A percentile compares a stretch with the other conserved stretches of the same genome.
Evolutionary conservation across 2,888 invertebrate genomes (phyloP).

Genomic region (Napeogenes sylphis): DNA sequence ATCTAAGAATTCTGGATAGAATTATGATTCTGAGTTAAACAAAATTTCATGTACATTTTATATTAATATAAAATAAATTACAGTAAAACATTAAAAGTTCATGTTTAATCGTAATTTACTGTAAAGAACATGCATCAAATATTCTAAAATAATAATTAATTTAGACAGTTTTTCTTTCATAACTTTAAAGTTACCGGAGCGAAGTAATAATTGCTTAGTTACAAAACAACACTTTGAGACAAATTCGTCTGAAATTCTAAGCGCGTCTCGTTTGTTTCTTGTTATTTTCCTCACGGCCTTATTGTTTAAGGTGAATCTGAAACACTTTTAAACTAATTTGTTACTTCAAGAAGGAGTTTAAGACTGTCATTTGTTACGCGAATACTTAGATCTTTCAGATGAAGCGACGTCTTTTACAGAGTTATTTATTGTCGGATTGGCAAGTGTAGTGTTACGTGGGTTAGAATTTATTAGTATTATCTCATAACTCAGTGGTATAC

Average conservation of each 20-base stretch:
- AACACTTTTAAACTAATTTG: slow-evolving; percentile 31
- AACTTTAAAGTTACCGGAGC: background rate
- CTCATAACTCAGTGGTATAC: no score
- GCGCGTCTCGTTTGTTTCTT: slow-evolving; percentile 1
- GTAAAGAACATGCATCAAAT: no score
- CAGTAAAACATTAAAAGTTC: no score
- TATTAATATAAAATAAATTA: no score
- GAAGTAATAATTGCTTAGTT: background rate
- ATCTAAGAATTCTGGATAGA: slow-evolving; percentile 35
- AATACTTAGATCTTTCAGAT: slow-evolving; percentile 29
- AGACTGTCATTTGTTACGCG: slow-evolving; percentile 29
- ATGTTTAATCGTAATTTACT: no score
- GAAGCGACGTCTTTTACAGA: slow-evolving; percentile 35
- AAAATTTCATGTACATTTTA: background rate
- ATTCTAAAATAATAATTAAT: no score
- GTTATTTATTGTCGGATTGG: slow-evolving; percentile 43
- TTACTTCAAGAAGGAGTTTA: slow-evolving; percentile 26
- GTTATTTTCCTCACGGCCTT: slow-evolving; percentile 7
- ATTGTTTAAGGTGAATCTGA: slow-evolving; percentile 19
- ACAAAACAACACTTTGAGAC: slow-evolving; percentile 5
- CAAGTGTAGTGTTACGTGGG: background rate
- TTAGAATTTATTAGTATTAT: no score
- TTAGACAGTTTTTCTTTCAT: background rate
- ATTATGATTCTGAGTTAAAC: background rate
- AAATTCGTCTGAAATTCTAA: slow-evolving; percentile 1